Evolutionary conservation across 2,113 vertebrate genomes (phyloP).

Genomic region (Lasiurus borealis): DNA sequence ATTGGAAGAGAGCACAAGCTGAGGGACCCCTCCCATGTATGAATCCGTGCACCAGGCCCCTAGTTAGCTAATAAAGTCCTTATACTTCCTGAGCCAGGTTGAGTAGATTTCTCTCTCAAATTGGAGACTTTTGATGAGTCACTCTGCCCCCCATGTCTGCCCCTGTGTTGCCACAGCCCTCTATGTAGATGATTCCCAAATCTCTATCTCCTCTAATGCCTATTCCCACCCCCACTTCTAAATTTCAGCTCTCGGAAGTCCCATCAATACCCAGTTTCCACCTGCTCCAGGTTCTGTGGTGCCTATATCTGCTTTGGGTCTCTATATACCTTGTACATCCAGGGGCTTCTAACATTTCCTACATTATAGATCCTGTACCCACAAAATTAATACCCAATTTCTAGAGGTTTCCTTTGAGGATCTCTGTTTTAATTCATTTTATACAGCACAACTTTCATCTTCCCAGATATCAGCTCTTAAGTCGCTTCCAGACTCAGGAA

Average conservation of each 20-base stretch:
- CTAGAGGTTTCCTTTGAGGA: slow-evolving; percentile 46
- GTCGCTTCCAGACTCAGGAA: background rate
- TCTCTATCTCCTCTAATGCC: background rate
- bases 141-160: background rate
- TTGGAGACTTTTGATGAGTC: background rate
- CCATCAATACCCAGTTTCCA: background rate
- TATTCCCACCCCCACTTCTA: background rate
- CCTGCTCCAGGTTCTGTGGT: background rate
- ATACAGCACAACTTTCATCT: background rate
- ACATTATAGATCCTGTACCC: background rate
- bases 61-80: background rate
- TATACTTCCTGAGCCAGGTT: background rate
- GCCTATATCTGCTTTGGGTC: background rate
- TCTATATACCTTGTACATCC: background rate
- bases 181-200: background rate
- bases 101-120: background rate
- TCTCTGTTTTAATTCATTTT: slow-evolving; percentile 28
- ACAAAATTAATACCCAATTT: background rate
- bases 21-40: no score
- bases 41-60: no score
- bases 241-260: background rate
- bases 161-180: background rate
- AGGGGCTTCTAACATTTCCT: background rate
- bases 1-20: no score
- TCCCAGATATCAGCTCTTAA: background rate